Percentiles rank a stretch among this genome's conserved stretches.
phyloP scores from a whole-genome alignment of 1,140 invertebrate species.

The Drosophila insularis region DNA sequence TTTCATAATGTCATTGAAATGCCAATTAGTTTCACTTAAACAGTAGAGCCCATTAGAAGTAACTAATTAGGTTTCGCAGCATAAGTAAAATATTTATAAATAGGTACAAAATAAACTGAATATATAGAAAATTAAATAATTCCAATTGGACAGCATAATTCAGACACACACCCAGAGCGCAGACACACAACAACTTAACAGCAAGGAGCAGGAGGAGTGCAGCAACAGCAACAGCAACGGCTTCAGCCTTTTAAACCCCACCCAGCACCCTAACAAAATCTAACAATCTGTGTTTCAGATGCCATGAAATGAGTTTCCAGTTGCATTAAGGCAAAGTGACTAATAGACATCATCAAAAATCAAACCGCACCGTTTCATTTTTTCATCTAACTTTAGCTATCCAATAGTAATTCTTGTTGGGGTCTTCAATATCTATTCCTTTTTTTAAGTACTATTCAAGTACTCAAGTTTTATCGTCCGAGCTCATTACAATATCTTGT shows the following conservation, averaged over 20 bases:
- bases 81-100: neutral
- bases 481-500: too few relatives aligned
- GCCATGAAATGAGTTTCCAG: conserved; percentile 33
- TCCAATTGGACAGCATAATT: conserved; percentile 54
- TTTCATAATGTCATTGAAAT: conserved; percentile 29
- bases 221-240: conserved; percentile 30
- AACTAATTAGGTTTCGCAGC: conserved; percentile 36
- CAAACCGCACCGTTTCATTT: too few relatives aligned
- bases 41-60: conserved; percentile 37
- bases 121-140: conserved; percentile 19
- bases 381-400: too few relatives aligned
- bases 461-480: too few relatives aligned
- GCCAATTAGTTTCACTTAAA: conserved; percentile 62
- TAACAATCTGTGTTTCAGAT: conserved; percentile 10
- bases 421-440: too few relatives aligned
- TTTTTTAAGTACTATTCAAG: too few relatives aligned
- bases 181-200: conserved; percentile 51
- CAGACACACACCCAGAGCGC: conserved; percentile 66
- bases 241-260: conserved; percentile 9
- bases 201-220: conserved; percentile 14
- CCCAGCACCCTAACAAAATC: conserved; percentile 6
- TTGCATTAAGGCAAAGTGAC: neutral
- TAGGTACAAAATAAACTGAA: conserved; percentile 14
- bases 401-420: too few relatives aligned
- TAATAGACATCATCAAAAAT: too few relatives aligned